Evolutionary conservation across 1,140 invertebrate species (phyloP).

Genomic region (Hyphantria cunea): DNA sequence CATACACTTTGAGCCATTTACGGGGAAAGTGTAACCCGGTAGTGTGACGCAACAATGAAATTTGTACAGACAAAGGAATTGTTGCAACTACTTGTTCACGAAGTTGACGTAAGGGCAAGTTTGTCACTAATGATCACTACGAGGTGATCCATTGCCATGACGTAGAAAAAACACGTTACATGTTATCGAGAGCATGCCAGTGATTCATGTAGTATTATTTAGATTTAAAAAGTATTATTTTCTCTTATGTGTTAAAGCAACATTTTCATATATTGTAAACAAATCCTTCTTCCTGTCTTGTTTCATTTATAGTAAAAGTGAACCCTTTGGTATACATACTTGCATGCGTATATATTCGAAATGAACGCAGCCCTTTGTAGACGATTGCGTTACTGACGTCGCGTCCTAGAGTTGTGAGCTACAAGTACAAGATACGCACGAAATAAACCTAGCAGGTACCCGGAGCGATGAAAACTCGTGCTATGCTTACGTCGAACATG

Average conservation of each 20-base stretch:
- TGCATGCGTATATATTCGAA: too few species aligned
- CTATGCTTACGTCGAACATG: not conserved
- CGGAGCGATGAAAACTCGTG: slow-evolving; percentile 15
- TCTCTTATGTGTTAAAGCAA: too few species aligned
- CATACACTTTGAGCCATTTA: slow-evolving; percentile 55
- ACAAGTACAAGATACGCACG: slow-evolving; percentile 57
- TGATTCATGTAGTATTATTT: slow-evolving; percentile 3
- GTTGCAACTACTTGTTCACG: slow-evolving; percentile 39
- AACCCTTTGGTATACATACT: slow-evolving; percentile 69
- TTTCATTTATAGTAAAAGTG: slow-evolving; percentile 80
- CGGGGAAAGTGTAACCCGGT: slow-evolving; percentile 69
- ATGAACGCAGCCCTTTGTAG: slow-evolving; percentile 70
- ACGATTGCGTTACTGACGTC: slow-evolving; percentile 67
- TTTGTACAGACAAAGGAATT: slow-evolving; percentile 75
- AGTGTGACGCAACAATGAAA: slow-evolving; percentile 75
- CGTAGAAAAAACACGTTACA: slow-evolving; percentile 22
- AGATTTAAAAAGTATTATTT: too few species aligned
- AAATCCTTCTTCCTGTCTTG: slow-evolving; percentile 59
- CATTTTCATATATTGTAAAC: slow-evolving; percentile 66
- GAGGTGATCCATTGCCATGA: slow-evolving; percentile 31
- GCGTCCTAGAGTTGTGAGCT: slow-evolving; percentile 52
- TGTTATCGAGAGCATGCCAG: slow-evolving; percentile 13
- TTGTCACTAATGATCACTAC: slow-evolving; percentile 45
- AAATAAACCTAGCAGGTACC: slow-evolving; percentile 53
- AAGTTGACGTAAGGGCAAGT: slow-evolving; percentile 40